Evolutionary conservation across 2,888 invertebrate species (phyloP), one percentile per base, ranked within the genome.

Genomic region (Cheilosia soror): DNA sequence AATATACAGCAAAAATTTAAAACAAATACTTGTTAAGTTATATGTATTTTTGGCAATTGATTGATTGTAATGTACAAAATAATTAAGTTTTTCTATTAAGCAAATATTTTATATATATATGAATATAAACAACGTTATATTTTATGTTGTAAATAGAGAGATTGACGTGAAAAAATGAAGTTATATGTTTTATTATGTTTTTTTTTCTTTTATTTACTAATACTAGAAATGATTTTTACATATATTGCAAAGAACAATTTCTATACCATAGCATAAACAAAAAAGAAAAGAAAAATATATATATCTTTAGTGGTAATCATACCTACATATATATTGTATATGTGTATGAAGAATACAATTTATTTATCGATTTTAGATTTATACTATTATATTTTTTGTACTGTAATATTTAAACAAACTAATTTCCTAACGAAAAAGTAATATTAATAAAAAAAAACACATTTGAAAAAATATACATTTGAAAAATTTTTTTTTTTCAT

Each of bases 361-460:
- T 87, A 88, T 88, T 88, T 88, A 87, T 88, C 87, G 85, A 88
- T 81, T 87, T 88, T 88, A 88, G 87, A 86, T 88, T 87, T 87
- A 87, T 88, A 87, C 85, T 85, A 85, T 81, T 87, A 86, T 87
- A 88, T 88, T 88, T 88, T 88, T 88, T 88, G 88, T 88, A 88
- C 88, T 87, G 87, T 88, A 88, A 88, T 88, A 81, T 87, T 83
- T 83, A 87, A 87, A 82, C 65, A 79, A 87, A 87, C 87, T 87
- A 83, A 87, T 78, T 84, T 84, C 81, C 87, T 87, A 87, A 87
- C 80, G 80, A 84, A 79, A 40, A 66, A 65, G 73, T 69, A 84
- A 79, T 71, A 73, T 62, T 44, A 77, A 69, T 53, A 51, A 77
- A 63, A 76, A 66, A 62, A 73, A 69, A 63, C 76, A 71, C 60